phyloP scores from a whole-genome alignment of 2,113 vertebrate genomes.

The Nerophis lumbriciformis region DNA sequence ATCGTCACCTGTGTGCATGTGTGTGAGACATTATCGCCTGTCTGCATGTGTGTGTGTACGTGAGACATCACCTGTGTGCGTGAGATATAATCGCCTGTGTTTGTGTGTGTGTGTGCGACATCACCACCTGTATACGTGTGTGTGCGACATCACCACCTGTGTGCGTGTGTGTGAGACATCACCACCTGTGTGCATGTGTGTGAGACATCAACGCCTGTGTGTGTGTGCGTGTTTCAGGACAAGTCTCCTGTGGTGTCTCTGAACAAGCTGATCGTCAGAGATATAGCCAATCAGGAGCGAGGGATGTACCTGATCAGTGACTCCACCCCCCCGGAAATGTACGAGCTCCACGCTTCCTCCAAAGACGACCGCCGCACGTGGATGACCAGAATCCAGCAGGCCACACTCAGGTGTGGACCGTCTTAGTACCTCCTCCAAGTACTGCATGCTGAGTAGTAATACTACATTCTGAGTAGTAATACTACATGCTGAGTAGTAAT shows the following conservation, averaged over 20 bases:
- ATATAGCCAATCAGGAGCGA: slow-evolving; percentile 95
- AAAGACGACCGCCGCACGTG: slow-evolving; percentile 82
- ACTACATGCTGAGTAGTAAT: neutral
- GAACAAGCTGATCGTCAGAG: slow-evolving; percentile 84
- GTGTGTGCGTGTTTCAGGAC: slow-evolving; percentile 68
- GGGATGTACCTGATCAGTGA: slow-evolving; percentile 91
- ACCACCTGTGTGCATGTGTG: neutral
- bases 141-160: no score
- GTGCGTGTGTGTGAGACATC: no score
- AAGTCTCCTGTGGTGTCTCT: slow-evolving; percentile 85
- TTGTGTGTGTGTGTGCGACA: no score
- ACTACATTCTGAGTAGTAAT: neutral
- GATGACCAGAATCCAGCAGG: slow-evolving; percentile 86
- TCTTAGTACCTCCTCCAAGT: neutral
- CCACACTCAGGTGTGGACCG: slow-evolving; percentile 47
- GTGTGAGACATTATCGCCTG: no score
- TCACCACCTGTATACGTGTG: no score
- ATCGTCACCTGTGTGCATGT: no score
- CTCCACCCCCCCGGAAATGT: slow-evolving; percentile 85
- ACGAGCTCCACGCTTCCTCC: slow-evolving; percentile 83
- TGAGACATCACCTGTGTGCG: no score
- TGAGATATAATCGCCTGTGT: no score
- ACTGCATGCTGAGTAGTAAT: no score
- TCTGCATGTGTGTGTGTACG: no score
- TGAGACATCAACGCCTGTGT: neutral